Conservation (phyloP, 1,140 invertebrate genomes). For the Armadillidium nasatum region DNA sequence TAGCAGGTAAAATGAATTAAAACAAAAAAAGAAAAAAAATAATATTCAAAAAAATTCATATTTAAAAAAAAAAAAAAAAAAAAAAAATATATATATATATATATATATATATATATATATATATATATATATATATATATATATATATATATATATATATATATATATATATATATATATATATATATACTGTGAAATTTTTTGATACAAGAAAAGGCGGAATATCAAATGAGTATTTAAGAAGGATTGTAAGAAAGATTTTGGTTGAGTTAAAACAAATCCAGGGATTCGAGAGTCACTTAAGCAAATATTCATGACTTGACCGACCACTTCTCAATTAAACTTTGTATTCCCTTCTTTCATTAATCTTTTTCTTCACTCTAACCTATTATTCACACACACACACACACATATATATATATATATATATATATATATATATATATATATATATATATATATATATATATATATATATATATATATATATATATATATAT, state of each 20-base stretch:
- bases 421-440: too few species aligned
- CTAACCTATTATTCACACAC: too few species aligned
- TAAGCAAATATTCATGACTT: constrained; percentile 5
- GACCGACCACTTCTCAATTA: background rate
- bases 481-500: background rate
- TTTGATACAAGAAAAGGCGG: background rate
- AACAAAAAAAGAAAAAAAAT: too few species aligned
- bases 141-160: constrained; percentile 2
- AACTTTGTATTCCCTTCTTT: too few species aligned
- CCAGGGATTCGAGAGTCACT: background rate
- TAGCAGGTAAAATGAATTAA: too few species aligned
- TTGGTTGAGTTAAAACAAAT: background rate
- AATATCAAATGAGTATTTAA: background rate
- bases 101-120: too few species aligned
- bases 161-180: background rate
- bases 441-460: too few species aligned
- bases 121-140: constrained; percentile 9
- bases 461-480: background rate
- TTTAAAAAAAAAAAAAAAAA: too few species aligned
- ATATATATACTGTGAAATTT: background rate
- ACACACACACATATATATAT: too few species aligned
- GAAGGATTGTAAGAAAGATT: background rate
- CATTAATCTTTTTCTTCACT: too few species aligned
- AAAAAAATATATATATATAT: too few species aligned
- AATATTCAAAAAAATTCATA: too few species aligned